Base-by-base conservation (phyloP, 2,113 vertebrate genomes). In the Eudyptes chrysolophus region DNA sequence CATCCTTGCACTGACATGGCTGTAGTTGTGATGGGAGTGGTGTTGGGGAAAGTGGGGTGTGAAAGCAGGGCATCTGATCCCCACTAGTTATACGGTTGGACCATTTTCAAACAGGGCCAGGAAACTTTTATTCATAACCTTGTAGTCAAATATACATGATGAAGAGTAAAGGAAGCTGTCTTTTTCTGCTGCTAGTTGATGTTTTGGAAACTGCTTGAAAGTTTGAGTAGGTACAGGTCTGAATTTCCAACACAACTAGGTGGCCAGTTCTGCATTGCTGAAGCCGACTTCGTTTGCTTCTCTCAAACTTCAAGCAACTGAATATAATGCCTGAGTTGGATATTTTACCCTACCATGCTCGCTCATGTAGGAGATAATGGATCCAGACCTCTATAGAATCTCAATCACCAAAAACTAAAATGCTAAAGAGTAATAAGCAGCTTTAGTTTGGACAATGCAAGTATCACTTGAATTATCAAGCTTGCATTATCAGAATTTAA, bases 41-140 rank as follows among this genome's bases (percentile, higher is more conserved):
- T 57, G 13, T 36, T 30, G 42, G 16, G 36, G 5, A n/a, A 44
- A 21, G 69, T 8, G 32, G 40, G 27, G 2, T 57, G 55, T 58
- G 70, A 69, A 60, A 0, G 1, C 26, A 36, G 21, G 26, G 9
- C 60, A 57, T 65, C n/a, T 22, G 19, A 55, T 93, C 22, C 16
- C 6, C 2, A 1, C 2, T 2, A 1, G 15, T 81, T 8, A 13
- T 10, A 6, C 34, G 26, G 9, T 0, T 78, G 49, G 54, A 57
- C 60, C 26, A 7, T 20, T 92, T 84, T 60, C 58, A 74, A 6
- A 25, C 17, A 27, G n/a, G 27, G 8, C 12, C 29, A 17, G 64
- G 51, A 54, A 16, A 48, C 40, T 66, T 57, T 11, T 74, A 32
- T n/a, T 64, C 22, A 24, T 44, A 80, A 60, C 8, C 25, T 82